Percentiles rank a stretch among this genome's conserved stretches.
These are phyloP conservation scores for Cryptocephalus primarius DNA, from an alignment of 2,888 invertebrate species.

Conservation along the genomic window DNA sequence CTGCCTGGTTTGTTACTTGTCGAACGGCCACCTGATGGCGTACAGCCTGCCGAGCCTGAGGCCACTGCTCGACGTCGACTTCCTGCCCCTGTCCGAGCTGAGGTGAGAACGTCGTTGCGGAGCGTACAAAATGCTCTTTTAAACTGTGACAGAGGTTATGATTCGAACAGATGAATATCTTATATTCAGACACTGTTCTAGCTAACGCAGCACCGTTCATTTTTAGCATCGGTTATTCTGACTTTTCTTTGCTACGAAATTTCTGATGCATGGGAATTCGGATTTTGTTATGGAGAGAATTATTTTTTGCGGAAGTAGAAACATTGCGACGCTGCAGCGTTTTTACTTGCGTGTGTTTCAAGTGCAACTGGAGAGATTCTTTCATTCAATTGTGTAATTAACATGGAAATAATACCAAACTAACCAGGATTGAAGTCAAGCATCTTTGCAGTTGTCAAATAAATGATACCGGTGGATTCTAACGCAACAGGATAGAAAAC, in stretches of 20 bases:
- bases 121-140: too few species aligned
- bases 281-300: conserved; percentile 5
- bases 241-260: conserved; percentile 10
- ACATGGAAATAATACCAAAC: too few species aligned
- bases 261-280: conserved; percentile 6
- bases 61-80: conserved; percentile 85
- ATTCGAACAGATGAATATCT: conserved; percentile 1
- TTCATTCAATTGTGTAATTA: too few species aligned
- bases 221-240: conserved; percentile 21
- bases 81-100: conserved; percentile 87
- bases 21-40: conserved; percentile 86
- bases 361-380: too few species aligned
- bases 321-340: too few species aligned
- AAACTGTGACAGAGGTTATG: conserved; percentile 2
- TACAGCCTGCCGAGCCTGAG: conserved; percentile 94
- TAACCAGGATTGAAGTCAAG: too few species aligned
- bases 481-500: too few species aligned
- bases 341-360: too few species aligned
- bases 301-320: too few species aligned
- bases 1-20: conserved; percentile 87
- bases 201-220: conserved; percentile 21
- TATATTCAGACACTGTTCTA: conserved; percentile 11
- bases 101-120: conserved; percentile 51
- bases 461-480: too few species aligned
- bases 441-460: too few species aligned